Evolutionary conservation across 2,888 invertebrate species (phyloP), one percentile per base, ranked within the genome.

Genomic region (Pteria penguin): DNA sequence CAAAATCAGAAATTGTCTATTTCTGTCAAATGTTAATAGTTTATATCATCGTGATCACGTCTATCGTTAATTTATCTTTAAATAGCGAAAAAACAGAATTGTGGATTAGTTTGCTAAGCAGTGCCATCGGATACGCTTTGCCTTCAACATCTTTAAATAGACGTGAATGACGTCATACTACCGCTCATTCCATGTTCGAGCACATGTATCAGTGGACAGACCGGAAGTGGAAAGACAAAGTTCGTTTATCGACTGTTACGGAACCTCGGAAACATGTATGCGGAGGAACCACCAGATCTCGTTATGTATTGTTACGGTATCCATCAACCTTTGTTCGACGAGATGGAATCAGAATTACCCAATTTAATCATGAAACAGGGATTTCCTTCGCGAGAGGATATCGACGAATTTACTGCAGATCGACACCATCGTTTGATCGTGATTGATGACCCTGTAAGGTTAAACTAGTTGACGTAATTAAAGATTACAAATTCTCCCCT

Each of bases 231-330:
- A 8, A 79, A 81, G 68, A 79, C 79, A 11, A 45, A 60, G 55
- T 81, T 79, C 75, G 72, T 76, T 8, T 68, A 76, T 36, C 55
- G 54, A 26, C 72, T 79, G 31, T 58, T 79, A 26, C 22, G 27
- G 11, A 32, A 79, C 57, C 2, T 81, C 5, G 2, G 14, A 2
- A 18, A 68, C 4, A 79, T 81, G 77, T 79, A 79, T 63, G 11
- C 29, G 8, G 67, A 62, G 58, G 79, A 79, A 1, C 73, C 79
- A 0, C 81, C 79, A 4, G 26, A 54, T 3, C n/a, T 52, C 1
- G 57, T 78, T 2, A n/a, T 79, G 32, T 79, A 76, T 55, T 79
- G 71, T 55, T 80, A 80, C 26, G 67, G 80, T 32, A 80, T 82
- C 3, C 74, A 79, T 69, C 82, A 82, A 66, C 79, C 76, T 3